These are phyloP conservation scores for Spisula solida DNA, from an alignment of 2,888 invertebrate genomes.

Conservation along the genomic window DNA sequence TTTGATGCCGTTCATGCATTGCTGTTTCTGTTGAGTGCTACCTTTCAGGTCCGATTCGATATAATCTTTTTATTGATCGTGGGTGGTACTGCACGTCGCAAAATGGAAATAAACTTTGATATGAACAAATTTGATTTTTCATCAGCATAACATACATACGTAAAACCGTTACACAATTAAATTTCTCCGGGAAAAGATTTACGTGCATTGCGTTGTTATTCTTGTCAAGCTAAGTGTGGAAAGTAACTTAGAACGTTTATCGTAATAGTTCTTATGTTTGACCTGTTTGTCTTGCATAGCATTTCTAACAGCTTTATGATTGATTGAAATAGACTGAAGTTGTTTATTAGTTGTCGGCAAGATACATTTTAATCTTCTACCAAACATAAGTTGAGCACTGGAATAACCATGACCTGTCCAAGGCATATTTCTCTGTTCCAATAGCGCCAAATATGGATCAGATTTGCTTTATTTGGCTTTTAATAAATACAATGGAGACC, in stretches of 20 bases:
- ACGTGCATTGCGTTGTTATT: no score
- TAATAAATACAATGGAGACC: not conserved
- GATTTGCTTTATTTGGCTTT: not conserved
- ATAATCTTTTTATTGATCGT: no score
- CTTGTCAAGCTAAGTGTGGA: not conserved
- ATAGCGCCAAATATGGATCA: not conserved
- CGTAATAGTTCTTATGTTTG: not conserved
- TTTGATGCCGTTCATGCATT: no score
- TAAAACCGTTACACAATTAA: no score
- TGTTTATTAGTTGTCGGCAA: slow-evolving; percentile 19
- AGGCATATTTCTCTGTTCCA: not conserved
- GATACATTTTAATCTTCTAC: slow-evolving; percentile 5
- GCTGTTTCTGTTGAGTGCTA: no score
- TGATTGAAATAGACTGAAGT: not conserved
- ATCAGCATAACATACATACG: no score
- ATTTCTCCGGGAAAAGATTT: no score
- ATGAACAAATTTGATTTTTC: no score
- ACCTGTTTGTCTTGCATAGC: not conserved
- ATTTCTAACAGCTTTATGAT: not conserved
- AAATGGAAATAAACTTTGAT: no score
- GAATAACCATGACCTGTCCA: not conserved
- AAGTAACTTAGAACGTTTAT: not conserved
- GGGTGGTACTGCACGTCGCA: no score
- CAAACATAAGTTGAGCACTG: not conserved
- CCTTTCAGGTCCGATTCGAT: no score